Evolutionary conservation across 2,797 vertebrate genomes (phyloP).

Genomic region (Aselliscus stoliczkanus): DNA sequence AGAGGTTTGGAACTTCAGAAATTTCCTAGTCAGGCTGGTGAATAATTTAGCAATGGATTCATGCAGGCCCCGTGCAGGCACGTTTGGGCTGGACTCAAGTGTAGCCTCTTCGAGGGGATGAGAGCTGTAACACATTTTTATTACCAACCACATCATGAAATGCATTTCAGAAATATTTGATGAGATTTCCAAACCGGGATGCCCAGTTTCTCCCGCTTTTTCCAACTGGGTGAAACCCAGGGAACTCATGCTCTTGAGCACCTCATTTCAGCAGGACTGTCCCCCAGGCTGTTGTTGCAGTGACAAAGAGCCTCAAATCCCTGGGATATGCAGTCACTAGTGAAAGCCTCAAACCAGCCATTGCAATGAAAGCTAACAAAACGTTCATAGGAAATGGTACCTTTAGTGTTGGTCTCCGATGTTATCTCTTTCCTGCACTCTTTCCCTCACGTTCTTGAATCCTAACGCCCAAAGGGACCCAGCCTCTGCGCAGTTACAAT

Average conservation of each 20-base stretch:
- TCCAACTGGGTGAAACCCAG: not conserved
- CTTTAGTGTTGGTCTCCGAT: conserved; percentile 34
- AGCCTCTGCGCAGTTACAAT: not conserved
- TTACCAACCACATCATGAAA: conserved; percentile 50
- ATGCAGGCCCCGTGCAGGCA: not conserved
- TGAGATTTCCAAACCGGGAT: conserved; percentile 44
- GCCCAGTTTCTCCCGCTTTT: not conserved
- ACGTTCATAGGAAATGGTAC: conserved; percentile 52
- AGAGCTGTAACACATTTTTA: conserved; percentile 48
- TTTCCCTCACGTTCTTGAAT: not conserved
- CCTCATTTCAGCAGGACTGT: not conserved
- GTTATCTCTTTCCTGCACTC: not conserved
- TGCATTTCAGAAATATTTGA: conserved; percentile 61
- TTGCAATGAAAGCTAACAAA: not conserved
- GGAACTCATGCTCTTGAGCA: not conserved
- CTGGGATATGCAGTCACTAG: not conserved
- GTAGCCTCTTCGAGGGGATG: not conserved
- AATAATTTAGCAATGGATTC: conserved; percentile 70
- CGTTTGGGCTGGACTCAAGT: conserved; percentile 12
- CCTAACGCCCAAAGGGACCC: not conserved
- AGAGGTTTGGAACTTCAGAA: conserved; percentile 26
- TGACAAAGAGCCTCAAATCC: not conserved
- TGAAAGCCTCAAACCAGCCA: not conserved
- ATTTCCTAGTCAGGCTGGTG: conserved; percentile 42
- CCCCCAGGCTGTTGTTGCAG: not conserved